Evolutionary conservation across 2,113 vertebrate species (phyloP), one percentile per base, ranked within the genome.

Genomic region (Microcebus jonahi): DNA sequence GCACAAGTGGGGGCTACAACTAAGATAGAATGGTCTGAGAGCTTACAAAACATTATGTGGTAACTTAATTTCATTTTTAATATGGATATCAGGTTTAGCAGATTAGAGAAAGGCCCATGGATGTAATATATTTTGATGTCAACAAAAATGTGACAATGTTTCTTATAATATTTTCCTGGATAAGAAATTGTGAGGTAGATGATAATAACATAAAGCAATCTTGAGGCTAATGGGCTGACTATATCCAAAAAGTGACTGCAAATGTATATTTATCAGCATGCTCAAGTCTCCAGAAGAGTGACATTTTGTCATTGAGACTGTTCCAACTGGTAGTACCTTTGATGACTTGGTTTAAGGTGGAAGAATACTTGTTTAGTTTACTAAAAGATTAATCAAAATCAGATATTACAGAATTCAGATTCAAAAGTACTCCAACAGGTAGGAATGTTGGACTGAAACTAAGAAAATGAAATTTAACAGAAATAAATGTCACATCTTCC

Each of bases 401-500:
- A 71, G 61, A 57, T 20, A 50, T 65, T 61, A 80, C 1, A 42
- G 59, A 89, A 95, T 70, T 71, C 59, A 63, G 1, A 90, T 93
- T 81, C 29, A 61, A 80, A 87, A 70, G 34, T 81, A 13, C 39
- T 34, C 68, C 17, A 70, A 36, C 31, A 68, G 6, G 7, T 79
- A 84, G 36, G n/a, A 57, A 57, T 84, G 36, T 57, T 84, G 53
- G 36, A 61, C 31, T 73, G 25, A 89, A 84, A 73, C 6, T 57
- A 89, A 80, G 36, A 89, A 65, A 71, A 83, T 70, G n/a, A 79
- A 92, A 82, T 87, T 82, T 75, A 91, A 53, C 55, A 76, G 36
- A 27, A 14, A 81, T 59, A 59, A 75, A 82, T 63, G 23, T 50
- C 80, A 93, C 63, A 13, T 45, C 27, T 34, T 82, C 34, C 61